phyloP scores from a whole-genome alignment of 2,888 invertebrate genomes.

The Drosophila parthenogenetica region DNA sequence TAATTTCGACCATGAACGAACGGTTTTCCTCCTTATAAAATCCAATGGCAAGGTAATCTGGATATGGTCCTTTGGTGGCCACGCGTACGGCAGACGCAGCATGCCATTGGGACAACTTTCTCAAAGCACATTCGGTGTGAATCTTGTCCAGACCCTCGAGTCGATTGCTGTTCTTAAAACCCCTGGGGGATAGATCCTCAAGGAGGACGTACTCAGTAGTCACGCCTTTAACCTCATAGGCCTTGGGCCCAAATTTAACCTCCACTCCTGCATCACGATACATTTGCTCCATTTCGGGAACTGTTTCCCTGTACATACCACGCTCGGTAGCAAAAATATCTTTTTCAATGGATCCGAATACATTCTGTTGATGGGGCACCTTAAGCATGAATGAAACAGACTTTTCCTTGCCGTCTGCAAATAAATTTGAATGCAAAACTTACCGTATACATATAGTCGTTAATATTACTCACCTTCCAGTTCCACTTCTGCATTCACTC shows the following conservation, averaged over 20 bases:
- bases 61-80: slow-evolving; percentile 43
- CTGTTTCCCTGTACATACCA: slow-evolving; percentile 64
- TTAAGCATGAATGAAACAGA: slow-evolving; percentile 62
- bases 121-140: slow-evolving; percentile 66
- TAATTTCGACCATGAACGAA: slow-evolving; percentile 4
- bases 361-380: slow-evolving; percentile 46
- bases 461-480: slow-evolving; percentile 26
- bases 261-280: slow-evolving; percentile 61
- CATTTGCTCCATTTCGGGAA: slow-evolving; percentile 73
- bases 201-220: slow-evolving; percentile 60
- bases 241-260: slow-evolving; percentile 57
- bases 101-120: slow-evolving; percentile 75
- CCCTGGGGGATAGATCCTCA: slow-evolving; percentile 63
- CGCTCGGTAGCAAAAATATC: slow-evolving; percentile 70
- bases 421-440: neutral
- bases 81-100: slow-evolving; percentile 73
- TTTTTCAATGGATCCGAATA: slow-evolving; percentile 37
- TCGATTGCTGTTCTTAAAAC: slow-evolving; percentile 66
- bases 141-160: slow-evolving; percentile 62
- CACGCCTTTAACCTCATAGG: slow-evolving; percentile 42
- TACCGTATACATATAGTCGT: neutral
- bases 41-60: neutral
- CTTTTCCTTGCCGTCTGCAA: slow-evolving; percentile 33
- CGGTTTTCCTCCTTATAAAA: slow-evolving; percentile 4
- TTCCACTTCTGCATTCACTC: slow-evolving; percentile 70